Evolutionary conservation across 1,140 invertebrate species (phyloP).

Genomic region (Leucophenga varia): DNA sequence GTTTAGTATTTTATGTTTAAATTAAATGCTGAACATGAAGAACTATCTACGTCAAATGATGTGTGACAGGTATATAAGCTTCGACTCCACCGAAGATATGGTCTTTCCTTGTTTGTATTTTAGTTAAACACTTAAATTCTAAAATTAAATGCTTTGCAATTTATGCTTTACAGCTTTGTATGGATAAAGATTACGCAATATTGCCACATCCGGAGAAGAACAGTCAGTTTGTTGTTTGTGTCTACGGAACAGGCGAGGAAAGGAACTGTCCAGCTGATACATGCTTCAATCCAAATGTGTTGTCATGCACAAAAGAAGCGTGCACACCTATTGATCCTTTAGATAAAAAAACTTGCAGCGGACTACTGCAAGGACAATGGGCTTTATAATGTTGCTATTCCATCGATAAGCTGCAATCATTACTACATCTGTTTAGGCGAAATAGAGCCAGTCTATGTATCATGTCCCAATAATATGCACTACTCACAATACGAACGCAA

Average conservation of each 20-base stretch:
- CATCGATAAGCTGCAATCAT: constrained; percentile 4
- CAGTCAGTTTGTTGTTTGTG: constrained; percentile 2
- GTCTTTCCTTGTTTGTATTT: too few species aligned
- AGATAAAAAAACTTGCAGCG: background rate
- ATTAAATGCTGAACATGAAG: too few species aligned
- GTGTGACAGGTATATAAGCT: too few species aligned
- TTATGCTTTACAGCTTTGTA: too few species aligned
- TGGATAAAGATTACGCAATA: background rate
- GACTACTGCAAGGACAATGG: background rate
- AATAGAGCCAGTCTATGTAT: constrained; percentile 4
- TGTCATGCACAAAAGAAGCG: background rate
- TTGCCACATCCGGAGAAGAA: background rate
- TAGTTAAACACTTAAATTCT: too few species aligned
- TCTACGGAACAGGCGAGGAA: constrained; percentile 1
- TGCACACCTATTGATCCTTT: background rate
- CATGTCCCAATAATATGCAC: constrained; percentile 3
- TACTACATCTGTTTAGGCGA: constrained; percentile 7
- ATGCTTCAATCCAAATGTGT: constrained; percentile 3
- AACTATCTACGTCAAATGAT: too few species aligned
- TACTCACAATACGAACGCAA: constrained; percentile 8
- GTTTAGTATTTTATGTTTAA: too few species aligned
- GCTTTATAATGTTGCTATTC: background rate
- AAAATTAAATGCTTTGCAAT: too few species aligned
- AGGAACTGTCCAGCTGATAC: background rate
- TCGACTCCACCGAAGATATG: too few species aligned